Percentiles rank a stretch among this genome's conserved stretches.
Evolutionary conservation across 2,113 vertebrate species (phyloP).

Genomic region (Hoplias malabaricus): DNA sequence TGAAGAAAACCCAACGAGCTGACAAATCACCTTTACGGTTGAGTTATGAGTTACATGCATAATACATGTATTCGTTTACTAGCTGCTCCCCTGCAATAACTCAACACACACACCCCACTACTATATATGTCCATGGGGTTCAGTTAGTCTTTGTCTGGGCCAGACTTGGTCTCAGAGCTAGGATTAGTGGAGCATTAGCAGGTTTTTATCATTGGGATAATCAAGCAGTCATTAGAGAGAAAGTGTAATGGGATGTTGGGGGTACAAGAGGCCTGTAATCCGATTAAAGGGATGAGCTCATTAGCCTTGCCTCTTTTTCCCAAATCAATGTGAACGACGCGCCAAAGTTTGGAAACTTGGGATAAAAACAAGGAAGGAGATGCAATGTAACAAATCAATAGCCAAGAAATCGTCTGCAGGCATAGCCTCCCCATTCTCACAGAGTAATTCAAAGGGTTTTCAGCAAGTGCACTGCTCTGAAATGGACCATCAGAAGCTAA

Average conservation of each 20-base stretch:
- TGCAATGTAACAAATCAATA: constrained; percentile 27
- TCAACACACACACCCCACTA: no score
- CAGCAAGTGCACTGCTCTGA: constrained; percentile 1
- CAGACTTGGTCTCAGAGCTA: background rate
- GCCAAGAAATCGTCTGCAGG: background rate
- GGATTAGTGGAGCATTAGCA: constrained; percentile 45
- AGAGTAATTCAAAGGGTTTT: background rate
- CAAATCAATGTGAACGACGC: constrained; percentile 25
- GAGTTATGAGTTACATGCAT: no score
- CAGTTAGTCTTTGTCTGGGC: constrained; percentile 10
- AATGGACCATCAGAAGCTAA: constrained; percentile 13
- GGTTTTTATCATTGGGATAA: constrained; percentile 39
- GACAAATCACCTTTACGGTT: no score
- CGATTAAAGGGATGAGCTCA: constrained; percentile 46
- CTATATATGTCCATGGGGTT: background rate
- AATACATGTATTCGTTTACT: no score
- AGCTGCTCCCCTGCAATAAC: no score
- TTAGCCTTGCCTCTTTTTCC: constrained; percentile 40
- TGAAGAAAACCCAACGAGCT: no score
- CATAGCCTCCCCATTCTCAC: background rate
- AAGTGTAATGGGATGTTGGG: constrained; percentile 43
- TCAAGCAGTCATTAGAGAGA: constrained; percentile 38
- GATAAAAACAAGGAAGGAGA: background rate
- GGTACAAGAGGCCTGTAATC: constrained; percentile 48
- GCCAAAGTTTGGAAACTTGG: constrained; percentile 11